Conservation (phyloP, 2,888 invertebrate species). For the Plebejus anna region DNA sequence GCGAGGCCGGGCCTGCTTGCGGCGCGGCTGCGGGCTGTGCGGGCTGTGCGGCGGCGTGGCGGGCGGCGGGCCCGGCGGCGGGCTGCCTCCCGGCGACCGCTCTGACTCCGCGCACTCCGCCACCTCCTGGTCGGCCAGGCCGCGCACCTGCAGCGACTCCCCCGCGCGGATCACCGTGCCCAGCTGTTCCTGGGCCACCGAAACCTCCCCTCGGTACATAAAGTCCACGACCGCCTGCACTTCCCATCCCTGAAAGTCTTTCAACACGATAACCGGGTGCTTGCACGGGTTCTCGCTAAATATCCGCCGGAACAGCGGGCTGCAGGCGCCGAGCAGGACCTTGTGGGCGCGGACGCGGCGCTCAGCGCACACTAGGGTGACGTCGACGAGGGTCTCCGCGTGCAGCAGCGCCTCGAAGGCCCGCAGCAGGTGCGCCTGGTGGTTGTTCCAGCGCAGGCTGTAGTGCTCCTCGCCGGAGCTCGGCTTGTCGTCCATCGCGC, state of each 20-base stretch:
- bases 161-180: constrained; percentile 92
- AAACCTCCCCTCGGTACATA: constrained; percentile 96
- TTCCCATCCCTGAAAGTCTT: constrained; percentile 93
- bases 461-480: constrained; percentile 86
- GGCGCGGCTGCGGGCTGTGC: constrained; percentile 88
- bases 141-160: constrained; percentile 91
- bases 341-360: constrained; percentile 93
- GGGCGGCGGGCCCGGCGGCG: constrained; percentile 64
- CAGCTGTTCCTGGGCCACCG: constrained; percentile 91
- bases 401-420: constrained; percentile 94
- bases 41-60: constrained; percentile 79
- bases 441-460: constrained; percentile 96
- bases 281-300: constrained; percentile 95
- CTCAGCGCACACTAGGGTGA: constrained; percentile 93
- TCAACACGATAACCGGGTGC: constrained; percentile 94
- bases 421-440: constrained; percentile 91
- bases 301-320: constrained; percentile 93
- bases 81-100: constrained; percentile 68
- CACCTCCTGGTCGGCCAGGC: constrained; percentile 84
- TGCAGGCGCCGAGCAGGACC: constrained; percentile 92
- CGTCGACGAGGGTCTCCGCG: constrained; percentile 92
- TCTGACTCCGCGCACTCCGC: constrained; percentile 65
- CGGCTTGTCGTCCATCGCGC: constrained; percentile 74
- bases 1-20: constrained; percentile 92
- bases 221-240: constrained; percentile 94